phyloP scores from a whole-genome alignment of 2,888 invertebrate genomes.

The Augochlorella aurata region DNA sequence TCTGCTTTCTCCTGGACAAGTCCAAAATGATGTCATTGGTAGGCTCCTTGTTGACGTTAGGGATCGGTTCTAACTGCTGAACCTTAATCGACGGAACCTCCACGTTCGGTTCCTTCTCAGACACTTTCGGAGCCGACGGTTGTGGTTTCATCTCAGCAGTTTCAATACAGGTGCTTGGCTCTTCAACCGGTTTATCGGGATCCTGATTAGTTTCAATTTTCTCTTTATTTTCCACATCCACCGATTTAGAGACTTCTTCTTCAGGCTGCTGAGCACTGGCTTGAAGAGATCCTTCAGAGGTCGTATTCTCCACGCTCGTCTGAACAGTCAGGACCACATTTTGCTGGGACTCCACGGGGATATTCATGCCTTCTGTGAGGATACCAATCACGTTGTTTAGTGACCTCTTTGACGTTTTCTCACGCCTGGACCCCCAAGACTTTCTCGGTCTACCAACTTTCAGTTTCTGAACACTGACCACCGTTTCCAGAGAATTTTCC shows the following conservation, averaged over 20 bases:
- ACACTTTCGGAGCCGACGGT: neutral
- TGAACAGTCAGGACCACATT: constrained; percentile 77
- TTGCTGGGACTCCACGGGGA: constrained; percentile 76
- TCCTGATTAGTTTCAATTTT: constrained; percentile 4
- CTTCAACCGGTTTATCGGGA: neutral
- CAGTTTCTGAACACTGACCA: constrained; percentile 71
- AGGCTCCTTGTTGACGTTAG: constrained; percentile 33
- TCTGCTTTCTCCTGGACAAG: constrained; percentile 77
- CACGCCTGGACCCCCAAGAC: constrained; percentile 72
- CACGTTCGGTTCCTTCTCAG: neutral
- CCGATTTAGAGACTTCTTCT: constrained; percentile 26
- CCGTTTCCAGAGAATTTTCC: constrained; percentile 77
- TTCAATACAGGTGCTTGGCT: neutral
- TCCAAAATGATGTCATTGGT: constrained; percentile 79
- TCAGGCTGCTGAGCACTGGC: constrained; percentile 54
- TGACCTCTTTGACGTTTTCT: constrained; percentile 71
- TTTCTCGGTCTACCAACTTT: constrained; percentile 77
- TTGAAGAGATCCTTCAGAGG: constrained; percentile 56
- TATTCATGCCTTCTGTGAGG: constrained; percentile 79
- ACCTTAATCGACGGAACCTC: neutral
- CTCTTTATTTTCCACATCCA: constrained; percentile 26
- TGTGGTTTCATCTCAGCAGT: neutral
- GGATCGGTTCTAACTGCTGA: constrained; percentile 11
- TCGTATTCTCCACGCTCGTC: constrained; percentile 69
- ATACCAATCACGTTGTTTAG: constrained; percentile 80